Evolutionary conservation across 1,140 invertebrate genomes (phyloP).

Genomic region (Hirudo medicinalis): DNA sequence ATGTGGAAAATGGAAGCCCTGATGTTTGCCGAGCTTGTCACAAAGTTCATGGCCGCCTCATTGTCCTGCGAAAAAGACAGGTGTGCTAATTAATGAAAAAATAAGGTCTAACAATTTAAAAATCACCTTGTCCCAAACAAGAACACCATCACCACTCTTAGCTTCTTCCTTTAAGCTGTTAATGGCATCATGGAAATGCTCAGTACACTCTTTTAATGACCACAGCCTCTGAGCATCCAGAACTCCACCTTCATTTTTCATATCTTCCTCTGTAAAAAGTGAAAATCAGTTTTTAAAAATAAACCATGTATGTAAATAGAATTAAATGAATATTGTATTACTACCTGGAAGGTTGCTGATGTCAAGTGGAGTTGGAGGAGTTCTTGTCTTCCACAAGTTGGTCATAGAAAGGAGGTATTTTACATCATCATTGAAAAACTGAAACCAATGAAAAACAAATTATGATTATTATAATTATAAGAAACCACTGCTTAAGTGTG

Average conservation of each 20-base stretch:
- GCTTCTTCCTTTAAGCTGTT: constrained; percentile 52
- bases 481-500: neutral
- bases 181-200: constrained; percentile 62
- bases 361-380: constrained; percentile 64
- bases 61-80: constrained; percentile 54
- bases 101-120: neutral
- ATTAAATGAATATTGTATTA: neutral
- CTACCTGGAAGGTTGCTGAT: constrained; percentile 31
- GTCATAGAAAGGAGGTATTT: constrained; percentile 85
- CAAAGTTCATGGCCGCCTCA: constrained; percentile 83
- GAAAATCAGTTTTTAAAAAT: neutral
- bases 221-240: constrained; percentile 65
- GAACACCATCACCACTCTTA: constrained; percentile 49
- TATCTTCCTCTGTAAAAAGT: neutral
- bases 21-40: constrained; percentile 84
- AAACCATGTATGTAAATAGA: neutral
- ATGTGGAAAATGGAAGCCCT: constrained; percentile 83
- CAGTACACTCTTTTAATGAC: constrained; percentile 59
- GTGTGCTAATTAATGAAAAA: neutral
- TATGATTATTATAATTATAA: too few relatives aligned
- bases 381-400: constrained; percentile 77
- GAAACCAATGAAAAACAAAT: constrained; percentile 20
- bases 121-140: constrained; percentile 80
- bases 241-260: neutral
- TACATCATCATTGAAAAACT: constrained; percentile 91